Base-by-base conservation (phyloP, 2,797 vertebrate genomes). In the Crenichthys baileyi region DNA sequence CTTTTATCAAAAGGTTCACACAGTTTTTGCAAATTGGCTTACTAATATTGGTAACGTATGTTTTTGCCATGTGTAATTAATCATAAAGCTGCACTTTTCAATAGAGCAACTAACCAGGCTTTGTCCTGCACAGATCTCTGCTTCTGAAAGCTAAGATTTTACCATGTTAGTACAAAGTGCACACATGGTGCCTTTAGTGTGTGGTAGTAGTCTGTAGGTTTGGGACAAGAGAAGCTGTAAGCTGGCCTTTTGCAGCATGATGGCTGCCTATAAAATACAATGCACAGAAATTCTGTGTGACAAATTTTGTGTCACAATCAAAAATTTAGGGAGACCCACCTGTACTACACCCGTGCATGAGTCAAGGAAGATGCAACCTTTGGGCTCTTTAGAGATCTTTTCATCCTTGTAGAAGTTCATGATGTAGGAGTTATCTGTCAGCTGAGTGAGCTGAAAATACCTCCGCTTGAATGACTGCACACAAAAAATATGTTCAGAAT, bases 331-430 rank as follows among this genome's bases (percentile, higher is more conserved):
- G 22, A 79, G 51, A 90, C 96, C 85, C 84, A 99, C 98, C 97
- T 99, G 98, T 3, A 99, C 90, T 0, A 99, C 98, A 60, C 98
- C 98, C 0, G 98, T 99, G 86, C 98, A 99, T 0, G 98, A 99
- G 94, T 99, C 98, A 82, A 99, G 95, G 92, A 99, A 99, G 89
- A 99, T 99, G 90, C 98, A 99, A 31, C 98, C 98, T 91, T 99
- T 99, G 31, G 98, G 98, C 77, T 99, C 98, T 94, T 99, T 99
- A 12, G 98, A 99, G 88, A 99, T 99, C 93, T 99, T 99, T 90
- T 99, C 98, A 84, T 99, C 98, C 95, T 99, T 99, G 93, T 99
- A 99, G 92, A 99, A 99, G 92, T 99, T 99, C 98, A 99, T 99
- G 93, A 99, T 99, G 85, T 99, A 99, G 0, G 98, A 99, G 87